phyloP scores from a whole-genome alignment of 2,888 invertebrate species.

The Octonoba sinensis region DNA sequence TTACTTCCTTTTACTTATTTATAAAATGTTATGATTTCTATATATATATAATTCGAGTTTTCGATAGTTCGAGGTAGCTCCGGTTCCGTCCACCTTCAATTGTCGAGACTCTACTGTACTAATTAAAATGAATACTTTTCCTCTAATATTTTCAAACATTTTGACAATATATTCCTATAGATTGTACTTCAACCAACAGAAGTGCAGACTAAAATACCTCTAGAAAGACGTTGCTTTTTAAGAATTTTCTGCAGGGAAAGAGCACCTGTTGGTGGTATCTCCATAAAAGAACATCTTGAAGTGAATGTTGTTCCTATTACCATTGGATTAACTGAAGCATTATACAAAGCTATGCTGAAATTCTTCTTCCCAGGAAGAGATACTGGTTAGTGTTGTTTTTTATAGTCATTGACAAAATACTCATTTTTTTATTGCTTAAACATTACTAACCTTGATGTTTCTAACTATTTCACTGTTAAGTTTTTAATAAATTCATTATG shows the following conservation, averaged over 20 bases:
- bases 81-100: too few relatives aligned
- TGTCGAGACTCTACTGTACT: too few relatives aligned
- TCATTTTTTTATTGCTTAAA: neutral
- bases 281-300: constrained; percentile 98
- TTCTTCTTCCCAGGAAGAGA: constrained; percentile 97
- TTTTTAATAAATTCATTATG: too few relatives aligned
- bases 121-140: too few relatives aligned
- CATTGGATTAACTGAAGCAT: constrained; percentile 93
- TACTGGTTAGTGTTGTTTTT: constrained; percentile 73
- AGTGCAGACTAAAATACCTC: constrained; percentile 87
- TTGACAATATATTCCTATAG: constrained; percentile 37
- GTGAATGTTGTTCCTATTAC: constrained; percentile 96
- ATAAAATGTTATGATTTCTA: too few relatives aligned
- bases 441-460: too few relatives aligned
- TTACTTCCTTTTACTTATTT: too few relatives aligned
- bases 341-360: constrained; percentile 96
- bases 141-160: too few relatives aligned
- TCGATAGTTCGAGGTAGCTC: too few relatives aligned
- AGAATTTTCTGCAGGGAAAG: constrained; percentile 95
- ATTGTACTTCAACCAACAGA: constrained; percentile 87
- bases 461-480: too few relatives aligned
- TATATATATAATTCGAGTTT: too few relatives aligned
- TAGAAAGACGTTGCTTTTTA: constrained; percentile 91
- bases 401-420: neutral
- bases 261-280: constrained; percentile 98